phyloP scores from a whole-genome alignment of 2,888 invertebrate genomes.

The Hetaerina titia region DNA sequence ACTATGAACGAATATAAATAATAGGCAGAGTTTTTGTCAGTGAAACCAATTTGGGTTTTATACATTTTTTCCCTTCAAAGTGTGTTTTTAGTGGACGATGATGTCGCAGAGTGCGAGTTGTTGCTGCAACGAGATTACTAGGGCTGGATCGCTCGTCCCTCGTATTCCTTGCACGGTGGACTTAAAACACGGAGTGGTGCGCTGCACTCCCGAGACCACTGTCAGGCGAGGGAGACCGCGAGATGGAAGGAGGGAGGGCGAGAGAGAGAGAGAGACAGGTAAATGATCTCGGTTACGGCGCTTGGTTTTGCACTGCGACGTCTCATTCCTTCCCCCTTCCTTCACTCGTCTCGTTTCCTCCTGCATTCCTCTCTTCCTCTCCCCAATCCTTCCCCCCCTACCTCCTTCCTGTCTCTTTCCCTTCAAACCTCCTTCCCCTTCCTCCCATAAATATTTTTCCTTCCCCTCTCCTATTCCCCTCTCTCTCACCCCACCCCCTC shows the following conservation, averaged over 20 bases:
- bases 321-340: neutral
- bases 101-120: too few relatives aligned
- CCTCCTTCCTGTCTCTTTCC: neutral
- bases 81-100: too few relatives aligned
- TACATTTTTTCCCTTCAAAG: too few relatives aligned
- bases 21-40: too few relatives aligned
- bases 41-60: too few relatives aligned
- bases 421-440: neutral
- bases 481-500: neutral
- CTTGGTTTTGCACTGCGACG: slow-evolving; percentile 33
- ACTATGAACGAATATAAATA: too few relatives aligned
- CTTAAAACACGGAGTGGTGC: neutral
- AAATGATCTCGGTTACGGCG: slow-evolving; percentile 57
- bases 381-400: neutral
- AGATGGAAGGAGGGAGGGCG: neutral
- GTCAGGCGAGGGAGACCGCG: neutral
- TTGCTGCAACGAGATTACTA: too few relatives aligned
- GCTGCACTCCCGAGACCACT: neutral
- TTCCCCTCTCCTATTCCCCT: neutral
- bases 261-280: neutral
- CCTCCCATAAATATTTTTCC: neutral
- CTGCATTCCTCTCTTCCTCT: neutral
- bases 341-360: neutral
- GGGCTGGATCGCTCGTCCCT: too few relatives aligned
- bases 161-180: too few relatives aligned